These are phyloP conservation scores for Thunnus maccoyii DNA, from an alignment of 2,113 vertebrate species.

Conservation along the genomic window DNA sequence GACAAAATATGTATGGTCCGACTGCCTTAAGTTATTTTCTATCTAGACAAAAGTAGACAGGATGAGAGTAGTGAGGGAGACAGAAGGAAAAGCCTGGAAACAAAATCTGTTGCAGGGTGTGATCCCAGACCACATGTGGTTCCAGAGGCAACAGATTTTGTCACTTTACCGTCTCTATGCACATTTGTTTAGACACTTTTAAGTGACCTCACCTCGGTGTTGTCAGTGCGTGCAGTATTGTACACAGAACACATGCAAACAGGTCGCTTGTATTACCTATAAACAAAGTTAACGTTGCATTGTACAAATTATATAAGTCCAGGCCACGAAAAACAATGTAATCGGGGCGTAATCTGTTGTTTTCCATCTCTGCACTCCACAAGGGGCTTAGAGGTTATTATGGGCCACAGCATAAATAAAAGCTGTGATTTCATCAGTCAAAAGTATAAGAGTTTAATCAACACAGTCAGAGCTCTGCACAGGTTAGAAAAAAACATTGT, in stretches of 20 bases:
- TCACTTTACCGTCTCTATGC: not conserved
- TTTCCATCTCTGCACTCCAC: conserved; percentile 21
- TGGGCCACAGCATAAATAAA: not conserved
- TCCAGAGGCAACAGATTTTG: not conserved
- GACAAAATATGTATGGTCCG: not conserved
- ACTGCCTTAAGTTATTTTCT: not conserved
- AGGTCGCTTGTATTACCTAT: not conserved
- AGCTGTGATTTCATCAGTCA: conserved; percentile 26
- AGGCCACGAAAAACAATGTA: conserved; percentile 23
- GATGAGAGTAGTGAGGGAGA: not conserved
- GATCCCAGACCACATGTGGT: not conserved
- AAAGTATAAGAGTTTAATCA: conserved; percentile 42
- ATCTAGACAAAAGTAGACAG: not conserved
- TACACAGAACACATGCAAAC: not conserved
- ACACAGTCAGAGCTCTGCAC: conserved; percentile 16
- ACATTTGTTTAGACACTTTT: not conserved
- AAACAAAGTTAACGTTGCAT: not conserved
- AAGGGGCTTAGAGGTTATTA: conserved; percentile 42
- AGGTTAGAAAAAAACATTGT: conserved; percentile 11
- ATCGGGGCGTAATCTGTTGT: conserved; percentile 51
- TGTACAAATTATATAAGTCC: conserved; percentile 15
- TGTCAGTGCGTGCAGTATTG: not conserved
- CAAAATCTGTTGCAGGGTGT: not conserved
- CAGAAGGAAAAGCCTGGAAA: not conserved
- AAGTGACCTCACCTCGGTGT: not conserved